Base-by-base conservation (phyloP, 2,888 invertebrate species). In the Xestia sexstrigata region DNA sequence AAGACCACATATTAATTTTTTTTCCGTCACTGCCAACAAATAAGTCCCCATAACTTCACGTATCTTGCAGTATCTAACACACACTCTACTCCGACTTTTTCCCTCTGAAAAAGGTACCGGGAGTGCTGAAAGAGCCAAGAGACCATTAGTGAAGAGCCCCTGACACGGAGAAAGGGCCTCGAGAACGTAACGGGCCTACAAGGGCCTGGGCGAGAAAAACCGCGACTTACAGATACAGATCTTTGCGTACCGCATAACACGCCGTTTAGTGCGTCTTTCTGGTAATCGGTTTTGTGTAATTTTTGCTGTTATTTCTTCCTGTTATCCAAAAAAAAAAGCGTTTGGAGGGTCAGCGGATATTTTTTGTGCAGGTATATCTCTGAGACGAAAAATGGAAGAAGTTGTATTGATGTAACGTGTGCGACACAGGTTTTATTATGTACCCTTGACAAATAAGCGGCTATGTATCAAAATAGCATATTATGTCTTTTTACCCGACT, bases 81-180 rank as follows among this genome's bases (percentile, higher is more conserved):
- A 79, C 23, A 58, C 63, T 63, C 81, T 71, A 81, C 49, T 30
- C 23, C 47, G 30, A 82, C 39, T 74, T 62, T 62, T 69, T 39
- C 65, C 42, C 81, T 89, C 88, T 89, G 86, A 91, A 90, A 91
- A 90, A 89, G 91, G 90, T 89, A 89, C 89, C 11, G 89, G 87
- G 87, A 87, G 88, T 82, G 82, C 86, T 88, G 83, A 90, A 89
- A 90, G 88, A 85, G 88, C 78, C 89, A 87, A 90, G 92, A 87
- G 91, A 89, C 93, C 94, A 94, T 93, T 94, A 93, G 91, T 89
- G 88, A 87, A 93, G 93, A 89, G 88, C 90, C 86, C 92, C 90
- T 92, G 91, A 92, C 92, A 90, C 91, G 77, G 89, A 90, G 89
- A 93, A 93, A 93, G 92, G 90, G 91, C 87, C 89, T 92, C 85